These are phyloP conservation scores for Rhagoletis zephyria DNA, from an alignment of 1,140 invertebrate genomes.

Conservation along the genomic window DNA sequence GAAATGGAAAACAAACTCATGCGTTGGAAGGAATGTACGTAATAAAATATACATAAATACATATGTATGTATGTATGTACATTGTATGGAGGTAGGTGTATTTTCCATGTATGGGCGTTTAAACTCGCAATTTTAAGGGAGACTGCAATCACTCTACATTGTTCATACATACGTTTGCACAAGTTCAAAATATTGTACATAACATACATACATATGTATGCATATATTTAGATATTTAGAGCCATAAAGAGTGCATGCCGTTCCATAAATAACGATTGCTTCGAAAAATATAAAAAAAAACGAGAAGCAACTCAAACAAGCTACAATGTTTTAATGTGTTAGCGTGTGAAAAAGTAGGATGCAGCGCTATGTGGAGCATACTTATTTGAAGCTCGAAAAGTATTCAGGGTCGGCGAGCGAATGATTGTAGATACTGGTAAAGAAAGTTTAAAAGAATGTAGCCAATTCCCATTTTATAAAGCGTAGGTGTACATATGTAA, in stretches of 20 bases:
- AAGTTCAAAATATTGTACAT: background rate
- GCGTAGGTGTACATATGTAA: background rate
- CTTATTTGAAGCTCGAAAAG: background rate
- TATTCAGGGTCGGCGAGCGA: background rate
- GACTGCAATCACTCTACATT: slow-evolving; percentile 12
- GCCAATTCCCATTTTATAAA: slow-evolving; percentile 28
- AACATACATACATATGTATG: background rate
- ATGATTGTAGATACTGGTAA: background rate
- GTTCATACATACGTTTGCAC: background rate
- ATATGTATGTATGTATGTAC: background rate
- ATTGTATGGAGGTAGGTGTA: background rate
- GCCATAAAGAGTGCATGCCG: background rate
- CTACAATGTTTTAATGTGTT: slow-evolving; percentile 1
- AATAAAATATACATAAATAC: background rate
- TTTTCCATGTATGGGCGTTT: background rate
- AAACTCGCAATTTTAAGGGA: background rate
- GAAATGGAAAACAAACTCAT: no score
- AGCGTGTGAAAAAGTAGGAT: background rate
- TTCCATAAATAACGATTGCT: slow-evolving; percentile 18
- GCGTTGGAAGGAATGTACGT: no score
- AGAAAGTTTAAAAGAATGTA: slow-evolving; percentile 16
- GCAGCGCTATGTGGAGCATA: background rate
- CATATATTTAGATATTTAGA: background rate
- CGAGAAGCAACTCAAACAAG: background rate
- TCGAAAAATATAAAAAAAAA: background rate